phyloP scores from a whole-genome alignment of 2,113 vertebrate species.

The Xiphophorus hellerii region DNA sequence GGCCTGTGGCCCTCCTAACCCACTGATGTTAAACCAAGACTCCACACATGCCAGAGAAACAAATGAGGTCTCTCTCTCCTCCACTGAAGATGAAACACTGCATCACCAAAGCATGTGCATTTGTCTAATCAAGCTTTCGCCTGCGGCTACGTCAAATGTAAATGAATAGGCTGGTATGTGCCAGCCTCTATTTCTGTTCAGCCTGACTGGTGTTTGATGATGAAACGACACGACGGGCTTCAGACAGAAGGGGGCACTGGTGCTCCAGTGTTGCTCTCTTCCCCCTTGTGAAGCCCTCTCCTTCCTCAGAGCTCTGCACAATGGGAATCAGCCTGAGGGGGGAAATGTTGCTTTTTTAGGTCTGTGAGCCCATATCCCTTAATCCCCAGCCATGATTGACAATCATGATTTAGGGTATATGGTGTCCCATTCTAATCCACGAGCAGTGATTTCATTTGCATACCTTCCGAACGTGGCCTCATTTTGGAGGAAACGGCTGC shows the following conservation, averaged over 20 bases:
- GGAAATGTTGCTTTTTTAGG: conserved; percentile 99
- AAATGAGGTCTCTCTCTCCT: conserved; percentile 72
- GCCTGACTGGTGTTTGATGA: conserved; percentile 56
- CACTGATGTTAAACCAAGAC: conserved; percentile 73
- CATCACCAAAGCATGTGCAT: conserved; percentile 76
- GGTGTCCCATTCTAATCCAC: conserved; percentile 98
- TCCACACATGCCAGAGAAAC: conserved; percentile 62
- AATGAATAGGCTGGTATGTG: conserved; percentile 72
- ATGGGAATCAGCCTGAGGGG: conserved; percentile 86
- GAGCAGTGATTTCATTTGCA: conserved; percentile 99
- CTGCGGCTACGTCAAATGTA: conserved; percentile 68
- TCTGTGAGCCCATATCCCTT: conserved; percentile 99
- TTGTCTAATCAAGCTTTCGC: conserved; percentile 79
- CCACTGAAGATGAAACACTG: conserved; percentile 78
- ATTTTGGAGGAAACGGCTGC: conserved; percentile 83
- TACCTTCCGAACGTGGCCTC: conserved; percentile 96
- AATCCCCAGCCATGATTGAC: conserved; percentile 99
- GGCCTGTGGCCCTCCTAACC: conserved; percentile 72
- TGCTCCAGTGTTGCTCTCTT: conserved; percentile 86
- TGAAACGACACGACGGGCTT: conserved; percentile 51
- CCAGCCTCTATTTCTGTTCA: conserved; percentile 73
- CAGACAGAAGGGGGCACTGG: conserved; percentile 90
- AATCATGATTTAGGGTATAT: conserved; percentile 99
- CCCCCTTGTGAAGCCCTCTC: conserved; percentile 82
- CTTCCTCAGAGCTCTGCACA: conserved; percentile 81